These are phyloP conservation scores for Erythrocebus patas DNA, from an alignment of 2,113 vertebrate genomes.

Conservation along the genomic window DNA sequence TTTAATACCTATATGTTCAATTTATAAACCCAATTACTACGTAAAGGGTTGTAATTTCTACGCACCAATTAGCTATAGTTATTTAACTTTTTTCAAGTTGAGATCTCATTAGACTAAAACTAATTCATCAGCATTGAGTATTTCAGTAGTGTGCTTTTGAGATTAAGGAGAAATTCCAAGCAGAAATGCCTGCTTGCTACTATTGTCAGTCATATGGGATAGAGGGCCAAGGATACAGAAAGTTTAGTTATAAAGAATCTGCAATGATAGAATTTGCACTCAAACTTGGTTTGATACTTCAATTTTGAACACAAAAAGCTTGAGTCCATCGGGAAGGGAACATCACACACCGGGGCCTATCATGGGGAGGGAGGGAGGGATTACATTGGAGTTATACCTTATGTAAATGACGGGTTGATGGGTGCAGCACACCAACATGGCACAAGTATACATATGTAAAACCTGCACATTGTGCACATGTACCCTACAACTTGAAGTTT, in stretches of 20 bases:
- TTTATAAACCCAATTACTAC: neutral
- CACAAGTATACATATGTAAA: too few relatives aligned
- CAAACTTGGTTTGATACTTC: conserved; percentile 12
- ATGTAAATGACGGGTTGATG: too few relatives aligned
- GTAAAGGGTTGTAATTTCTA: neutral
- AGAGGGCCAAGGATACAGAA: neutral
- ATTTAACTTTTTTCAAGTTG: neutral
- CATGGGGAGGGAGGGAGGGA: too few relatives aligned
- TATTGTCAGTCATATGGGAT: neutral
- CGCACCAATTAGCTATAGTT: neutral
- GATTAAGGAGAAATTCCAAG: neutral
- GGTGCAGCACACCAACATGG: too few relatives aligned
- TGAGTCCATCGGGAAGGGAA: too few relatives aligned
- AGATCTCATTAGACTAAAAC: neutral
- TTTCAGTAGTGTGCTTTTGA: neutral
- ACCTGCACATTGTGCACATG: too few relatives aligned
- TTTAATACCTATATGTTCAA: neutral
- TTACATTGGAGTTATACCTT: too few relatives aligned
- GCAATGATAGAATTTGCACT: neutral
- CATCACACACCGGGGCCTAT: too few relatives aligned
- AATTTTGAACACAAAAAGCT: conserved; percentile 21
- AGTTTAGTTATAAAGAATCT: neutral
- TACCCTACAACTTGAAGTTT: too few relatives aligned
- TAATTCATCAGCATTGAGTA: neutral
- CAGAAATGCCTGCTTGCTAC: neutral